phyloP scores from a whole-genome alignment of 35 echinoderm and acorn worm species.

The Apostichopus parvimensis region DNA sequence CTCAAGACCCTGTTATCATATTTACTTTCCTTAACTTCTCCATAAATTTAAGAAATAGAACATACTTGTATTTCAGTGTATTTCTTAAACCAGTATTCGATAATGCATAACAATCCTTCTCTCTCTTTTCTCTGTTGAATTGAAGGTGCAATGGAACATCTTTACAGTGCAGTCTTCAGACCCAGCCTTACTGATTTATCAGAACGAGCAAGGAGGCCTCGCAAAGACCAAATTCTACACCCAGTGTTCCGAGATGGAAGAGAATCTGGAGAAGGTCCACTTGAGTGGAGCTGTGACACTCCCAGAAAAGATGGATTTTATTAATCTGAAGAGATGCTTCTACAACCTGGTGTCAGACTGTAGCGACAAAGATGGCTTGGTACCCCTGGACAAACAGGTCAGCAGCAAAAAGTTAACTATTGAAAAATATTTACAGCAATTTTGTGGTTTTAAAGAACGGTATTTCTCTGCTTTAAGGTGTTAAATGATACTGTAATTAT shows the following conservation, averaged over 20 bases:
- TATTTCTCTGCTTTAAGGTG: neutral
- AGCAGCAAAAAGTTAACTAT: neutral
- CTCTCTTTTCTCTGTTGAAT: neutral
- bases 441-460: too few species aligned
- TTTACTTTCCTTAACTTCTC: too few species aligned
- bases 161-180: constrained; percentile 96
- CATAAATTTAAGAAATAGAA: too few species aligned
- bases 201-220: constrained; percentile 67
- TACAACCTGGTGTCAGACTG: constrained; percentile 76
- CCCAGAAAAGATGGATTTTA: constrained; percentile 18
- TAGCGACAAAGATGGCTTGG: constrained; percentile 53
- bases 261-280: constrained; percentile 81
- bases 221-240: constrained; percentile 94
- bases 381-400: constrained; percentile 84
- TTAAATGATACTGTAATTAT: neutral
- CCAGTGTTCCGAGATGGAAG: constrained; percentile 89
- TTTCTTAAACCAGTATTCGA: too few species aligned
- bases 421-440: too few species aligned
- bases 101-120: too few species aligned
- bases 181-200: constrained; percentile 78
- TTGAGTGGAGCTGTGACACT: constrained; percentile 39
- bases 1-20: too few species aligned
- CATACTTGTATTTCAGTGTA: too few species aligned
- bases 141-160: constrained; percentile 98
- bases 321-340: constrained; percentile 78